Evolutionary conservation across 92 coral and sea anemone species (phyloP).

Genomic region (Desmophyllum pertusum): DNA sequence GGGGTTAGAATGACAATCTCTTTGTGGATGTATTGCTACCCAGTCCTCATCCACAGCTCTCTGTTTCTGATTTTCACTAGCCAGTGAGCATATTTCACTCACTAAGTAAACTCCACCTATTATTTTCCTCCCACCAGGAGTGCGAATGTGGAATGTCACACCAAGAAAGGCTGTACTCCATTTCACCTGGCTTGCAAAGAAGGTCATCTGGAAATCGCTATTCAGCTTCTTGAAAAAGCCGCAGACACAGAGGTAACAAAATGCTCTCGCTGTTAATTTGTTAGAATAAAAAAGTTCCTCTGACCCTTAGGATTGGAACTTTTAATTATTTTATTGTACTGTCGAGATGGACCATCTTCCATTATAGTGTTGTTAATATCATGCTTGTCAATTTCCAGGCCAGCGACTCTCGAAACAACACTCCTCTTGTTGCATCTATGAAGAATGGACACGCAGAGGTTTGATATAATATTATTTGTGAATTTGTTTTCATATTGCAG

Average conservation of each 20-base stretch:
- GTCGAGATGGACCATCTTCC: background rate
- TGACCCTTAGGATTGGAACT: no score
- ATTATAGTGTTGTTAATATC: background rate
- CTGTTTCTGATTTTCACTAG: background rate
- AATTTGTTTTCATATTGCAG: background rate
- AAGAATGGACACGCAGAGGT: conserved; percentile 94
- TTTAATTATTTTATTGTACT: no score
- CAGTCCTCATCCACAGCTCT: background rate
- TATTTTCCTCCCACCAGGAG: conserved; percentile 54
- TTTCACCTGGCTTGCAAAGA: conserved; percentile 94
- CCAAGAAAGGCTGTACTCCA: conserved; percentile 99
- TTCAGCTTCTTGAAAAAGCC: conserved; percentile 78
- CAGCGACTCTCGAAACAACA: conserved; percentile 84
- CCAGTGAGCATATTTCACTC: background rate
- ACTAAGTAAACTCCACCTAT: background rate
- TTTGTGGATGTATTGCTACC: background rate
- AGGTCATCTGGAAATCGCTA: conserved; percentile 91
- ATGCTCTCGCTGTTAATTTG: background rate
- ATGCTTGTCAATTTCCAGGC: conserved; percentile 63
- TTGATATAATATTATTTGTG: background rate
- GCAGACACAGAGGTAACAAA: conserved; percentile 95
- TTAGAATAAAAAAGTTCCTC: no score
- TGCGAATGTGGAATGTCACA: conserved; percentile 97
- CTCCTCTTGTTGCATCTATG: conserved; percentile 98
- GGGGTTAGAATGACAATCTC: background rate